Percentiles rank a stretch among this genome's conserved stretches.
Conservation (phyloP, 2,797 vertebrate species). For the Scarus forsteni region DNA sequence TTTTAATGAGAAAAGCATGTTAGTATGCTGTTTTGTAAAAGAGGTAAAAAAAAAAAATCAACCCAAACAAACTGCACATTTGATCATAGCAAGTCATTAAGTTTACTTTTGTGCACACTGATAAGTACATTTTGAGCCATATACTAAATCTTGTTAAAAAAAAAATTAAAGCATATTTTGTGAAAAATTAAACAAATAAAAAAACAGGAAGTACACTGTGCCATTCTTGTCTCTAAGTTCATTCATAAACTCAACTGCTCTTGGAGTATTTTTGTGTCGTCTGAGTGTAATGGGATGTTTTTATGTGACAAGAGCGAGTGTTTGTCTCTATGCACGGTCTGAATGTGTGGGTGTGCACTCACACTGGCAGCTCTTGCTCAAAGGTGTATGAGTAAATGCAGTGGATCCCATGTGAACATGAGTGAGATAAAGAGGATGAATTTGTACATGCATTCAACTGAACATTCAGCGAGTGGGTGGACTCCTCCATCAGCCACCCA, state of each 20-base stretch:
- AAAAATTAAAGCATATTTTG: conserved; percentile 2
- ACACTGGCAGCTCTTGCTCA: conserved; percentile 44
- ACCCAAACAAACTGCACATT: no score
- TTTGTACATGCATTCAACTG: conserved; percentile 68
- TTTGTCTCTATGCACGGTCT: conserved; percentile 44
- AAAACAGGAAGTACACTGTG: background rate
- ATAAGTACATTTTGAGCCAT: no score
- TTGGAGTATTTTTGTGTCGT: conserved; percentile 15
- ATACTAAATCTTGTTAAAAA: no score
- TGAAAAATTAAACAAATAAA: background rate
- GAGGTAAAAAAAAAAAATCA: no score
- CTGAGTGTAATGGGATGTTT: conserved; percentile 38
- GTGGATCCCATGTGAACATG: conserved; percentile 56
- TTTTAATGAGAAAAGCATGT: no score
- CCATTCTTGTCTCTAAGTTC: conserved; percentile 24
- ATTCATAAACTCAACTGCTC: conserved; percentile 65
- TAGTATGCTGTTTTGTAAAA: no score
- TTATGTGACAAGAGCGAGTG: conserved; percentile 29
- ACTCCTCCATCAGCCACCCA: conserved; percentile 72
- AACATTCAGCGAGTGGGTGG: conserved; percentile 79
- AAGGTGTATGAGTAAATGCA: conserved; percentile 62
- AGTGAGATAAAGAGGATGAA: conserved; percentile 61
- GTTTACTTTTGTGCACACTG: no score
- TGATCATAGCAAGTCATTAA: no score
- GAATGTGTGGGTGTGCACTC: conserved; percentile 52